Evolutionary conservation across 2,113 vertebrate genomes (phyloP).

Genomic region (Sander lucioperca): DNA sequence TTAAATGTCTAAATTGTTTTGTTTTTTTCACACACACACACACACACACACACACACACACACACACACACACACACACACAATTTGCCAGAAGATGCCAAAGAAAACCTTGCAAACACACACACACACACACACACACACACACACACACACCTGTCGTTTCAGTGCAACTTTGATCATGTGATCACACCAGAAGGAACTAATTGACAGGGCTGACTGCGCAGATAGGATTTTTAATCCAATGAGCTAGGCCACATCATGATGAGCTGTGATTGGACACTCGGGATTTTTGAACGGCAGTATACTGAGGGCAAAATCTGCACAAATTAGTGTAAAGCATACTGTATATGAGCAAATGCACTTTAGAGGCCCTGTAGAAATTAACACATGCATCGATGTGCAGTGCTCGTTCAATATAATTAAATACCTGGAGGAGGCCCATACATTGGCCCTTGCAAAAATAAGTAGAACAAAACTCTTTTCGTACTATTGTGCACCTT

Average conservation of each 20-base stretch:
- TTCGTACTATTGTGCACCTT: not conserved
- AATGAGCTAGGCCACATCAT: not conserved
- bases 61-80: not conserved
- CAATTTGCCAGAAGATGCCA: not conserved
- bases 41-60: not conserved
- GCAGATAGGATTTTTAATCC: conserved; percentile 9
- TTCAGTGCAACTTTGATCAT: not conserved
- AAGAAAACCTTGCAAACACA: not conserved
- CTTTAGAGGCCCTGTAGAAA: not conserved
- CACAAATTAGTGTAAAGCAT: not conserved
- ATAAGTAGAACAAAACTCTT: not conserved
- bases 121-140: not conserved
- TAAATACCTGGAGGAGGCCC: not conserved
- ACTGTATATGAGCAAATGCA: conserved; percentile 6
- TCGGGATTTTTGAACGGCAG: conserved; percentile 19
- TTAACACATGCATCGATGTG: not conserved
- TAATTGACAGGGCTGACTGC: conserved; percentile 36
- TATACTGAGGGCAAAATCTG: conserved; percentile 4
- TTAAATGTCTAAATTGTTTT: not conserved
- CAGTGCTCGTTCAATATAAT: not conserved
- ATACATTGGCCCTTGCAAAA: not conserved
- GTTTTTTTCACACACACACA: not conserved
- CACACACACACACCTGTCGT: not conserved
- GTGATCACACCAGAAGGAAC: conserved; percentile 9
- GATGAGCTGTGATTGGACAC: conserved; percentile 20